phyloP scores from a whole-genome alignment of 2,113 vertebrate genomes.

The Pollachius pollachius region DNA sequence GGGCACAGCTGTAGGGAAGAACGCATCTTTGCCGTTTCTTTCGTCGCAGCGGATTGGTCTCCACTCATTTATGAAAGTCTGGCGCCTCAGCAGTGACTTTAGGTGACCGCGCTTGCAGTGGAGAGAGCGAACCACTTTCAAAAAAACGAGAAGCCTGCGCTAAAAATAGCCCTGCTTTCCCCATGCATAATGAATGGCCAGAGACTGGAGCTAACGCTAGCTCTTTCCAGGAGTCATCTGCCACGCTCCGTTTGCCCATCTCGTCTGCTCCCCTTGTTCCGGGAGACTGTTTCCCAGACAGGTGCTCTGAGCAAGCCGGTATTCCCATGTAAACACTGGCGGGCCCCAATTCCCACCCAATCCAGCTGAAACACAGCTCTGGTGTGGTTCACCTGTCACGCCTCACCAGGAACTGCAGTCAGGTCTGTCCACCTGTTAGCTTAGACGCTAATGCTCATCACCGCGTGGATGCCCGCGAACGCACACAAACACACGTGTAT shows the following conservation, averaged over 20 bases:
- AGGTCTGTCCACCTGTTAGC: constrained; percentile 70
- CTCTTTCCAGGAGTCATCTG: constrained; percentile 71
- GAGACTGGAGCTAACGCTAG: constrained; percentile 57
- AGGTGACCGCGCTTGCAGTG: constrained; percentile 64
- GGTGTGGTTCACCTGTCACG: constrained; percentile 64
- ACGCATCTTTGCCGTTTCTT: constrained; percentile 40
- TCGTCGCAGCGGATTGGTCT: constrained; percentile 63
- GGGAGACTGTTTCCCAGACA: constrained; percentile 60
- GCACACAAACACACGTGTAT: no score
- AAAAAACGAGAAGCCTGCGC: constrained; percentile 19
- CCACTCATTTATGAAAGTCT: constrained; percentile 71
- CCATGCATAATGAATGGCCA: constrained; percentile 76
- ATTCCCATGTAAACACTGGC: constrained; percentile 67
- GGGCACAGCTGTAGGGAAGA: background rate
- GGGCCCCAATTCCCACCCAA: constrained; percentile 65
- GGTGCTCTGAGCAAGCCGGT: constrained; percentile 70
- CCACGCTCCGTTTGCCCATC: constrained; percentile 61
- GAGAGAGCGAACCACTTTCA: constrained; percentile 58
- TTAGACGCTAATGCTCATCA: constrained; percentile 54
- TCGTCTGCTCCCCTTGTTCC: constrained; percentile 46
- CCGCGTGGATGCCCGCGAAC: no score
- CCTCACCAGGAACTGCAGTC: constrained; percentile 64
- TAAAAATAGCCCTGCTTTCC: constrained; percentile 67
- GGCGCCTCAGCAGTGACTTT: constrained; percentile 60
- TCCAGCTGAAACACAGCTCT: constrained; percentile 45